Evolutionary conservation across 2,888 invertebrate genomes (phyloP), one percentile per base, ranked within the genome.

Genomic region (Ennomos erosarius): DNA sequence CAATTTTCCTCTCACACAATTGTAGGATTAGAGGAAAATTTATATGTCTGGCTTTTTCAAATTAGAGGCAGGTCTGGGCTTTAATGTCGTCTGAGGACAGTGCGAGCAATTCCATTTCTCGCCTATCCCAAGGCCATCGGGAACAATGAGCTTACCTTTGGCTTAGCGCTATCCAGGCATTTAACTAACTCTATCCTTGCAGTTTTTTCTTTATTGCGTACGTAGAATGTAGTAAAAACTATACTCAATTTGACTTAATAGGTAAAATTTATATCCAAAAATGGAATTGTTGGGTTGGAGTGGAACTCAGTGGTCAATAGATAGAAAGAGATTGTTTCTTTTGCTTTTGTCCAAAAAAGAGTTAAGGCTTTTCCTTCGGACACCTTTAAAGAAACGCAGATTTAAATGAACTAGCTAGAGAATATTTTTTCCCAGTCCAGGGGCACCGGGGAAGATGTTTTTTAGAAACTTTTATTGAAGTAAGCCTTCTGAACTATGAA

Each of bases 1-100:
- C 88, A 88, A 88, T 88, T 89, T 87, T 79, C 82, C 86, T 82
- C 84, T 76, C 84, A 81, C 84, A 88, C 88, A 86, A 85, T 87
- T 81, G 87, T 76, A 78, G 90, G 90, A 88, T 90, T 90, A 90
- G 80, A 79, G 78, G 71, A 66, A 81, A 90, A 91, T 90, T 91
- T 90, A 91, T 90, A 83, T 73, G 90, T 90, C 90, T 90, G 89
- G 88, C 87, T 88, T 88, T 90, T 90, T 88, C 88, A 84, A 90
- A 89, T 90, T 88, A 90, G 84, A 84, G 74, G 73, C 75, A 78
- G 78, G 79, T 75, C 64, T 67, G 77, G 75, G 81, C 78, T 86
- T 26, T 87, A 83, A 84, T 84, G 76, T 78, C 75, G 80, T 80
- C 82, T 84, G 83, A 82, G 82, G 81, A 78, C 72, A 68, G 57